A percentile compares a stretch with the other conserved stretches of the same genome.
Evolutionary conservation across 2,888 invertebrate genomes (phyloP).

Genomic region (Gortyna flavago): DNA sequence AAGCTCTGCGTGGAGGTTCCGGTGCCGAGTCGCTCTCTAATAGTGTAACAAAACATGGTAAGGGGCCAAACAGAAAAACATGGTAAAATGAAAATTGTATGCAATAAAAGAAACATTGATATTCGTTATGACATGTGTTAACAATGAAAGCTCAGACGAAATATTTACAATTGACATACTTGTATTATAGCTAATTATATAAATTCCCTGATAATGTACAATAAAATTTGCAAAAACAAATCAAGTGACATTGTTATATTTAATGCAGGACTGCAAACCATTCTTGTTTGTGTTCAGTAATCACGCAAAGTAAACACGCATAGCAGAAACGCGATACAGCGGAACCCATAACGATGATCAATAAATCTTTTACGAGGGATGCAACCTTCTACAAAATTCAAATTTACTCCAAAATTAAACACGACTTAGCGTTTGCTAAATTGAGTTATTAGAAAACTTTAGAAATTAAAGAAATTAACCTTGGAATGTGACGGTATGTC

Average conservation of each 20-base stretch:
- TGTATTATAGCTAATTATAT: background rate
- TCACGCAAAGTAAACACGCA: slow-evolving; percentile 72
- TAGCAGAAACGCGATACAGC: slow-evolving; percentile 71
- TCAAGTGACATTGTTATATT: slow-evolving; percentile 34
- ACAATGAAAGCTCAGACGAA: slow-evolving; percentile 27
- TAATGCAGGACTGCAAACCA: slow-evolving; percentile 63
- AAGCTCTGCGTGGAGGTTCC: slow-evolving; percentile 91
- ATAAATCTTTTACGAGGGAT: slow-evolving; percentile 76
- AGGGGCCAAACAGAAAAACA: slow-evolving; percentile 75
- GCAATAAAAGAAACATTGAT: slow-evolving; percentile 64
- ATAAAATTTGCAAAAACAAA: slow-evolving; percentile 13
- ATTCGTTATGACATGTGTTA: slow-evolving; percentile 59
- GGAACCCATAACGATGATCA: slow-evolving; percentile 77
- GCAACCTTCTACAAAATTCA: slow-evolving; percentile 69
- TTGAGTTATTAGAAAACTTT: slow-evolving; percentile 67
- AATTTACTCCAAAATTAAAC: slow-evolving; percentile 86
- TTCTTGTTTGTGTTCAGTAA: slow-evolving; percentile 47
- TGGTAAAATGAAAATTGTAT: slow-evolving; percentile 65
- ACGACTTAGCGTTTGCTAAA: slow-evolving; percentile 53
- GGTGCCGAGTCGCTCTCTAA: slow-evolving; percentile 91
- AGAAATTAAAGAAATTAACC: slow-evolving; percentile 91
- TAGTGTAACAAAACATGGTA: slow-evolving; percentile 82
- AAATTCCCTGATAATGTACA: slow-evolving; percentile 3
- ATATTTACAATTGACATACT: slow-evolving; percentile 36
- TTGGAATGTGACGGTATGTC: slow-evolving; percentile 94